phyloP scores from a whole-genome alignment of 2,113 vertebrate genomes.

The Lagenorhynchus albirostris region DNA sequence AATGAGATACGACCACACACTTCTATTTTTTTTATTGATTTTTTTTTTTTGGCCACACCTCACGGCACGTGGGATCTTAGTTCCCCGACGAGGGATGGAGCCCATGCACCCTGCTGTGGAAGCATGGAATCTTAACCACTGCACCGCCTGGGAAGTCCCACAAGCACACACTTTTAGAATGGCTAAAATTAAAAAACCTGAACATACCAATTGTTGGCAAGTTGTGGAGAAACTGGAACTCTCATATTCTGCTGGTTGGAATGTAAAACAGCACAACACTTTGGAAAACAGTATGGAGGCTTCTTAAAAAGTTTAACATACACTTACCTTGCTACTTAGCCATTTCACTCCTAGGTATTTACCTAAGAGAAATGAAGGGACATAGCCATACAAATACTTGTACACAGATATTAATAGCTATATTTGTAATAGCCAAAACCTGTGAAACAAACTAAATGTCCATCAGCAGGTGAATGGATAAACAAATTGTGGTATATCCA shows the following conservation, averaged over 20 bases:
- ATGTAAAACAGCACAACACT: background rate
- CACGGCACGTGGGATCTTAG: background rate
- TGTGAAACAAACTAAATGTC: background rate
- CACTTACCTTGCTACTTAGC: background rate
- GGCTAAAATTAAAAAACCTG: background rate
- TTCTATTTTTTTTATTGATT: too few species aligned
- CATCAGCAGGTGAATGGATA: background rate
- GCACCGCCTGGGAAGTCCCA: background rate
- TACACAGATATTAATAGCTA: background rate
- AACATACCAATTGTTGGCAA: background rate
- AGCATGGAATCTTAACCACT: background rate
- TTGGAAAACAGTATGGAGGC: background rate
- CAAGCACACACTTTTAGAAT: background rate
- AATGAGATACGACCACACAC: background rate
- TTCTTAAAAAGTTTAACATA: constrained; percentile 14
- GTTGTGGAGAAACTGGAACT: background rate
- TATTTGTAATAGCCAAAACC: background rate
- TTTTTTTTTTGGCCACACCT: too few species aligned
- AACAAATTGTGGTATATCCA: background rate
- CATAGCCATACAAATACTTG: background rate
- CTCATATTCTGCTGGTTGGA: background rate
- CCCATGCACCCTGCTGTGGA: background rate
- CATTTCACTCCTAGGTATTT: background rate
- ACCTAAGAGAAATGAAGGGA: background rate
- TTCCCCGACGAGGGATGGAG: background rate